These are phyloP conservation scores for Oreochromis aureus DNA, from an alignment of 2,113 vertebrate species.

Conservation along the genomic window DNA sequence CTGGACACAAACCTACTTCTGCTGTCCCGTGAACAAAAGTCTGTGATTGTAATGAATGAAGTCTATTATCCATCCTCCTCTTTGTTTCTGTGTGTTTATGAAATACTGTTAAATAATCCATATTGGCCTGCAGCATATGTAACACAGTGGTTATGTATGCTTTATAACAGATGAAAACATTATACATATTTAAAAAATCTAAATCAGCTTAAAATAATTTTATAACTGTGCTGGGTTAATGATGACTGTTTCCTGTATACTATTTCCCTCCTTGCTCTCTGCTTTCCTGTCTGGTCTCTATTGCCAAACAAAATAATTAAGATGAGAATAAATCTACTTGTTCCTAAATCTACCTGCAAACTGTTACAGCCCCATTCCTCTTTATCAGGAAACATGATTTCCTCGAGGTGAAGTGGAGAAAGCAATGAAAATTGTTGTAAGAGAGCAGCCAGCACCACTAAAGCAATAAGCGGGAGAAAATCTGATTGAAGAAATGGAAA, in stretches of 20 bases:
- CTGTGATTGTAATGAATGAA: background rate
- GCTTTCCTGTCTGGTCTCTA: background rate
- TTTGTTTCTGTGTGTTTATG: background rate
- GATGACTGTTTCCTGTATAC: background rate
- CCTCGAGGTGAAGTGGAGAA: background rate
- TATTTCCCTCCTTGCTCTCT: background rate
- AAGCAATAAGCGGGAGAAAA: background rate
- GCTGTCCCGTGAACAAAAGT: background rate
- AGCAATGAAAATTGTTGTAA: background rate
- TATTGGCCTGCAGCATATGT: background rate
- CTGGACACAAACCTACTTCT: background rate
- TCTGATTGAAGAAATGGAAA: background rate
- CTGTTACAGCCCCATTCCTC: background rate
- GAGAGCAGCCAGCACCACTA: background rate
- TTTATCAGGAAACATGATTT: background rate
- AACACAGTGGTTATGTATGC: background rate
- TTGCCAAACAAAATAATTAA: background rate
- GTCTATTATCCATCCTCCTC: background rate
- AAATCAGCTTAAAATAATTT: background rate
- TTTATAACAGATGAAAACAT: background rate
- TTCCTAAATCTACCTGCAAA: background rate
- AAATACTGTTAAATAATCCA: background rate
- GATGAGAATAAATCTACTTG: background rate
- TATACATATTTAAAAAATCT: background rate
- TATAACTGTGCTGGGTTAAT: background rate